Evolutionary conservation across 1,140 invertebrate genomes (phyloP).

Genomic region (Pseudomyrmex gracilis): DNA sequence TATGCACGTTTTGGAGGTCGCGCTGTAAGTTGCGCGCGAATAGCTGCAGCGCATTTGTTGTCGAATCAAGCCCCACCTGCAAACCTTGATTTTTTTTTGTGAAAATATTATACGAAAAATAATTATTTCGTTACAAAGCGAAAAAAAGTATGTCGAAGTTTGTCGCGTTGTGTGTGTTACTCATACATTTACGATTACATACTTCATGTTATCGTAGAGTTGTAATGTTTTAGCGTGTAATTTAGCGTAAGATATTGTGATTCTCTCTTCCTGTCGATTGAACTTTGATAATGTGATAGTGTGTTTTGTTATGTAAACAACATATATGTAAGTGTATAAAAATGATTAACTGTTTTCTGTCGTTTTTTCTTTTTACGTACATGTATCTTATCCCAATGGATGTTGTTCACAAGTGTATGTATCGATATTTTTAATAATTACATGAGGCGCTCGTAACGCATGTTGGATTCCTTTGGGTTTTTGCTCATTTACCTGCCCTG

Average conservation of each 20-base stretch:
- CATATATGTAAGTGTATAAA: slow-evolving; percentile 12
- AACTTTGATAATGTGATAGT: slow-evolving; percentile 58
- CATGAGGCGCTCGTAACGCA: neutral
- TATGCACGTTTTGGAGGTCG: slow-evolving; percentile 2
- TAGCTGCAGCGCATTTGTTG: slow-evolving; percentile 8
- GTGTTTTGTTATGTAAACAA: slow-evolving; percentile 53
- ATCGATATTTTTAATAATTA: slow-evolving; percentile 67
- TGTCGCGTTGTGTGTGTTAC: neutral
- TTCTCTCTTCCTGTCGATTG: slow-evolving; percentile 12
- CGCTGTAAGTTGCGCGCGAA: neutral
- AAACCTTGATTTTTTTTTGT: neutral
- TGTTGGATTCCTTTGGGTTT: neutral
- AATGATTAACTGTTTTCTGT: neutral
- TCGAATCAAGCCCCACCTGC: neutral
- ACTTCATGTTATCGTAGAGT: neutral
- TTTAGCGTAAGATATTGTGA: neutral
- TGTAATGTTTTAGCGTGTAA: slow-evolving; percentile 1
- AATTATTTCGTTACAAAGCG: neutral
- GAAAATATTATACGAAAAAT: neutral
- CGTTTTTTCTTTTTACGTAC: neutral
- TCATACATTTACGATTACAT: neutral
- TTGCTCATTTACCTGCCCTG: neutral
- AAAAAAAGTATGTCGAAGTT: neutral
- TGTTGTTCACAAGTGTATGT: slow-evolving; percentile 44
- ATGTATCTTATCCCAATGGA: neutral